Evolutionary conservation across 1,140 invertebrate species (phyloP), one percentile per base, ranked within the genome.

Genomic region (Drosophila nebulosa): DNA sequence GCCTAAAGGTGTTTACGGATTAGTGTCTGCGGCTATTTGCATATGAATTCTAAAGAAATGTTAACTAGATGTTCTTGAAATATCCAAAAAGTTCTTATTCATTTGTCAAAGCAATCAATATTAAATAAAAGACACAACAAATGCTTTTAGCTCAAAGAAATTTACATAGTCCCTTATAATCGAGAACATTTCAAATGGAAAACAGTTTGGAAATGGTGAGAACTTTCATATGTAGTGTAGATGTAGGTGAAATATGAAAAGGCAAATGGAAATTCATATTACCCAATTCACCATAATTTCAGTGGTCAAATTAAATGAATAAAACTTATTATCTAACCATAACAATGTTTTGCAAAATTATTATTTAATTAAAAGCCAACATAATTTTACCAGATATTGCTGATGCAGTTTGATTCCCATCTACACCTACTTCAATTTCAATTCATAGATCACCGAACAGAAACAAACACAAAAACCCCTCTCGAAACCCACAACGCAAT

Each of bases 1-100:
- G 36, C 51, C 57, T n/a, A 60, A 69, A 69, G 70, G 66, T 69
- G 70, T 69, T 73, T 69, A 58, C 36, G 70, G 60, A 60, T 56
- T 56, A 24, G 30, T 35, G 4, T 21, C 7, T 30, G 30, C 10
- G 22, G 35, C 35, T 3, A 61, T 61, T 61, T 51, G 59, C 59
- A 61, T 61, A 61, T 32, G 22, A 61, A 51, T 61, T 35, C 27
- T 58, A 7, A 58, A 58, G 27, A 35, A 58, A 52, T 39, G 30
- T 22, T 35, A 27, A 70, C 30, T 59, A n/a, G 46, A 42, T 46
- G 24, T 50, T 60, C 16, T 53, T 30, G 4, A 35, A 42, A 24
- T 18, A 30, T 30, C 27, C n/a, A 30, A 55, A 30, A 55, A 30
- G n/a, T 30, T 30, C 27, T 32, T 12, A 26, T 14, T 55, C 27